Evolutionary conservation across 2,888 invertebrate species (phyloP), one percentile per base, ranked within the genome.

Genomic region (Anthophora plumipes): DNA sequence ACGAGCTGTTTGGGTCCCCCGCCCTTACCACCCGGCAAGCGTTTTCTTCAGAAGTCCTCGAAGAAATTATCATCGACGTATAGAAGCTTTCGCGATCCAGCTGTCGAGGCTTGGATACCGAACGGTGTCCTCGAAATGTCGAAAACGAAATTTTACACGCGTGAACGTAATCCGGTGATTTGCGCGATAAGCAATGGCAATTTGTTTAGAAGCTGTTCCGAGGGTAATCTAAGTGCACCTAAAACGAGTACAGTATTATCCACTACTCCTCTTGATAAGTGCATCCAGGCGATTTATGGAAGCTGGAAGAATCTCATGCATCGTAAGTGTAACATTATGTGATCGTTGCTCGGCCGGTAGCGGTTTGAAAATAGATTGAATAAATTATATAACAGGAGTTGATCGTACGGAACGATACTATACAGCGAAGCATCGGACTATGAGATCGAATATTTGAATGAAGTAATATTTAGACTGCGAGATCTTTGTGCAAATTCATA

Each of bases 291-390:
- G 82, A 95, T 97, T 89, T 96, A 96, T 91, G 96, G 96, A 86
- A 96, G 96, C 94, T 97, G 97, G 97, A 96, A 96, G 94, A 97
- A 97, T 94, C 95, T 97, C 85, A 94, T 96, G 91, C 95, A 96
- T 95, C 95, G 97, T 97, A 95, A 96, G 97, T 87, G 76, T 59
- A 50, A 67, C 57, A 46, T 41, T 37, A 52, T 25, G n/a, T 17
- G 22, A 31, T 39, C 39, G 66, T 59, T 54, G 64, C 46, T 46
- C 55, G 55, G 43, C 46, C 64, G 48, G 31, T 60, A 52, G 37
- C 11, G 14, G 46, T 39, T 50, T 66, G 41, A 63, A 68, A 59
- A 70, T 78, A 78, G 69, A 68, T 57, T 37, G 69, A 69, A 69
- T 50, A 68, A 77, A 64, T 77, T 77, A 61, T 12, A 11, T 25